Conservation (phyloP, 2,888 invertebrate genomes). For the Metopia argyrocephala region DNA sequence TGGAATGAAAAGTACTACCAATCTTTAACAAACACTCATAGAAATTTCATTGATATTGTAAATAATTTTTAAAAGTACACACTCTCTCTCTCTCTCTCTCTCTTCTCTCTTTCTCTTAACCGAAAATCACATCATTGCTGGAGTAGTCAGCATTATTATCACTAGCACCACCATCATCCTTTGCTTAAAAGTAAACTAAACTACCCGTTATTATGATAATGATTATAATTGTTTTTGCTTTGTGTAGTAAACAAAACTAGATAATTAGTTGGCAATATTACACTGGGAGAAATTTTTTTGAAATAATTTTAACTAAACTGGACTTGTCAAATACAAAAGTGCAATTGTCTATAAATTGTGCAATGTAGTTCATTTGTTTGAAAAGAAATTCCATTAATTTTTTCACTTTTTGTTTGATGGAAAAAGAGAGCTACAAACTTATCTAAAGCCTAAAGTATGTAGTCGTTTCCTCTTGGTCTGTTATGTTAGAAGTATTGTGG, state of each 20-base stretch:
- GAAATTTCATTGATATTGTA: background rate
- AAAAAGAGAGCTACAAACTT: no score
- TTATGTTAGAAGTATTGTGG: no score
- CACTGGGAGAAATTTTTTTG: background rate
- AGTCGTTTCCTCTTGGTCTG: no score
- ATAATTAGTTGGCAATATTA: background rate
- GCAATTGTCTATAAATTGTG: no score
- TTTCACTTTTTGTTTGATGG: no score
- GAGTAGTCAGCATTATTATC: background rate
- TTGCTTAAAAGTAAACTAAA: background rate
- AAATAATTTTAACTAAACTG: no score
- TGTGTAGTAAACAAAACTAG: slow-evolving; percentile 16
- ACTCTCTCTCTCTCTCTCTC: background rate
- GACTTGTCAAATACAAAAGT: no score
- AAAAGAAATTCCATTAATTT: no score
- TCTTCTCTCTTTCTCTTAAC: background rate
- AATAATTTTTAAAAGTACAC: background rate
- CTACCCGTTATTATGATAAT: background rate
- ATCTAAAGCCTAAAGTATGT: no score
- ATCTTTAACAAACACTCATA: slow-evolving; percentile 24
- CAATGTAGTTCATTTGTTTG: no score
- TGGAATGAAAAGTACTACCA: background rate
- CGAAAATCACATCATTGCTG: background rate
- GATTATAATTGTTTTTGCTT: background rate
- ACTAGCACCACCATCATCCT: background rate